Conservation (phyloP, 2,888 invertebrate genomes). For the Drymonia ruficornis region DNA sequence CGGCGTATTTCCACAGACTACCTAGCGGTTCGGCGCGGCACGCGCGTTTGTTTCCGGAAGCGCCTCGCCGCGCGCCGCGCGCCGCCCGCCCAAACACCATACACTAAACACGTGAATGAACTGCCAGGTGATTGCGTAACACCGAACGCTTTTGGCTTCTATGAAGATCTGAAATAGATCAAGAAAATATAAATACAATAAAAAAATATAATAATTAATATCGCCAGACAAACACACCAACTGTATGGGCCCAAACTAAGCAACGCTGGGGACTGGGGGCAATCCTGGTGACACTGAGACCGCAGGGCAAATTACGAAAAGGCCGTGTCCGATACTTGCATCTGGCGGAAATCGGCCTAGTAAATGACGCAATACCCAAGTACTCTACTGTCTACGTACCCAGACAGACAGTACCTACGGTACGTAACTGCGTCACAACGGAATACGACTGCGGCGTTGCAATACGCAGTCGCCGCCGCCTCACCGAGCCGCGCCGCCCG, state of each 20-base stretch:
- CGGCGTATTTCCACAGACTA: not conserved
- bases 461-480: conserved; percentile 31
- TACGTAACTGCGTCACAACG: conserved; percentile 14
- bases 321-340: too few relatives aligned
- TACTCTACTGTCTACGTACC: too few relatives aligned
- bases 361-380: too few relatives aligned
- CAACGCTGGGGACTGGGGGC: too few relatives aligned
- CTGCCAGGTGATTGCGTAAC: conserved; percentile 38
- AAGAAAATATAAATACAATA: not conserved
- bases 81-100: conserved; percentile 19
- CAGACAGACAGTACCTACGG: too few relatives aligned
- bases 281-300: too few relatives aligned
- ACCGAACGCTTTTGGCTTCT: conserved; percentile 10
- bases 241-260: too few relatives aligned
- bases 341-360: too few relatives aligned
- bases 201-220: too few relatives aligned
- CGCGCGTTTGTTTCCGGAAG: conserved; percentile 43
- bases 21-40: not conserved
- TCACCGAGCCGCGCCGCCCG: conserved; percentile 26
- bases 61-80: conserved; percentile 14
- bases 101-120: conserved; percentile 52
- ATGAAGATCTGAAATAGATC: too few relatives aligned
- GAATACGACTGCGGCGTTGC: not conserved
- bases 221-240: too few relatives aligned
- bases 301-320: too few relatives aligned